Evolutionary conservation across 2,888 invertebrate species (phyloP), one percentile per base, ranked within the genome.

Genomic region (Theretra japonica): DNA sequence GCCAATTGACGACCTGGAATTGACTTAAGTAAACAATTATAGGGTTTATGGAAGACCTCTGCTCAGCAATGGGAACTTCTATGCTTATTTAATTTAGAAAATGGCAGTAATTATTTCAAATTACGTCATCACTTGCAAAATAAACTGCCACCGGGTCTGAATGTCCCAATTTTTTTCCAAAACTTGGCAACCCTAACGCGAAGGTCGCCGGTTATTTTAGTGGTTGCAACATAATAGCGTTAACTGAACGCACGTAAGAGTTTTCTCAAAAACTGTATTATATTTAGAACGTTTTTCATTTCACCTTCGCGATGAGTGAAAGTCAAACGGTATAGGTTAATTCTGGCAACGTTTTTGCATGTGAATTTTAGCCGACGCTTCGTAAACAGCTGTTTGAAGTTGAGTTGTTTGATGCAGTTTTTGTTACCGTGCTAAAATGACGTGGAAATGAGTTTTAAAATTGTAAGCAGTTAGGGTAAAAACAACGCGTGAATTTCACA

Each of bases 171-270:
- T 41, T 41, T 41, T 15, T 41, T 41, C 15, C 15, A 15, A 41
- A 41, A 41, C 41, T 41, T 41, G 41, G 41, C 41, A 41, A 41
- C 11, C 41, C 11, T 1, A 11, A 15, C 74, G 72, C 76, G 84
- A 89, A 89, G 89, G 89, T 83, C 86, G 75, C 69, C 73, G 59
- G 82, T 82, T 88, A 88, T 88, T 88, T 86, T 80, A 77, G 86
- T 82, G 82, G 83, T 83, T 86, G 82, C 81, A 75, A 69, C 62
- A 57, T 70, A 65, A 71, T 41, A 41, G 56, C 69, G 59, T 75
- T 75, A 75, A 68, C 72, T 33, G 50, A n/a, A 69, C 69, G 23
- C 28, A 72, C 65, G 70, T 72, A 70, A 59, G 33, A 70, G 17
- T 69, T 73, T 73, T 73, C 72, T 73, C 17, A 74, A 75, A 78